These are phyloP conservation scores for Habrosyne pyritoides DNA, from an alignment of 2,888 invertebrate genomes.

Conservation along the genomic window DNA sequence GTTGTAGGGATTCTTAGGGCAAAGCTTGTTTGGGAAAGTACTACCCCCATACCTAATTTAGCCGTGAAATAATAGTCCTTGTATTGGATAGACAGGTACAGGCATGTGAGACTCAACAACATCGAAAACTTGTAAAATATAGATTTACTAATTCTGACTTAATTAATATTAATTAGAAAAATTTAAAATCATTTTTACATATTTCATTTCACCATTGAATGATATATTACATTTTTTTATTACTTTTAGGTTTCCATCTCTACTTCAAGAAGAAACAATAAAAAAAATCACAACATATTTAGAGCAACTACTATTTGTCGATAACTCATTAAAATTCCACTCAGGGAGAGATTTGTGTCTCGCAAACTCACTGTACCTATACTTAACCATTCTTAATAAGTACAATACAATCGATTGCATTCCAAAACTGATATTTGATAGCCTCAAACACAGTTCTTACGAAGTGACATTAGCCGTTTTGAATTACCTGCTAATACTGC, in stretches of 20 bases:
- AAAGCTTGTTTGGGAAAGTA: no score
- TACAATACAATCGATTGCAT: slow-evolving; percentile 19
- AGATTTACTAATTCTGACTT: no score
- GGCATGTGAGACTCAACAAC: no score
- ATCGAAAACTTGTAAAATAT: no score
- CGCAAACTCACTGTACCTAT: slow-evolving; percentile 43
- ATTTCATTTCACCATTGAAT: neutral
- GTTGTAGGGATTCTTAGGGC: no score
- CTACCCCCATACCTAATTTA: no score
- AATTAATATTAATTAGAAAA: neutral
- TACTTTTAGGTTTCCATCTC: slow-evolving; percentile 51
- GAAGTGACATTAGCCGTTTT: slow-evolving; percentile 46
- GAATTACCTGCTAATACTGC: slow-evolving; percentile 46
- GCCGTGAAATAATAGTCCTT: no score
- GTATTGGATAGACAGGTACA: no score
- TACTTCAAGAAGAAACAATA: slow-evolving; percentile 33
- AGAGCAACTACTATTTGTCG: slow-evolving; percentile 39
- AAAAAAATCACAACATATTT: slow-evolving; percentile 32
- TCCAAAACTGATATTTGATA: slow-evolving; percentile 27
- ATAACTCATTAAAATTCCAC: slow-evolving; percentile 19
- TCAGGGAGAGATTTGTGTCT: slow-evolving; percentile 56
- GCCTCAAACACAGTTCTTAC: slow-evolving; percentile 41
- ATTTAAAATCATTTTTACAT: neutral
- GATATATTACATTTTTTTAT: neutral
- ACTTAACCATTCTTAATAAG: slow-evolving; percentile 34